Evolutionary conservation across 2,888 invertebrate species (phyloP), one percentile per base, ranked within the genome.

Genomic region (Rhagonycha fulva): DNA sequence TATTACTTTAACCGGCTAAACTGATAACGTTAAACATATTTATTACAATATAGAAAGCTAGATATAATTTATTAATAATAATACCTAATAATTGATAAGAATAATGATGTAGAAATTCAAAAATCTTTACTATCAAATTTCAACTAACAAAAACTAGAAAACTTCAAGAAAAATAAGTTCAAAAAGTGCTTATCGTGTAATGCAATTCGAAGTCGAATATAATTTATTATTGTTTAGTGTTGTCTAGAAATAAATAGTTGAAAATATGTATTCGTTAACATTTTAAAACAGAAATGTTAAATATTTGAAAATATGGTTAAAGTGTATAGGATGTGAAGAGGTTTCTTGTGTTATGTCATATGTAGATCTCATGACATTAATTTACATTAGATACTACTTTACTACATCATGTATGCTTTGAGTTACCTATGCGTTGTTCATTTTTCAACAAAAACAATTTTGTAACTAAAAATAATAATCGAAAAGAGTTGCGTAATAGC

Each of bases 271-370:
- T 26, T 24, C 26, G 23, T 66, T 66, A 66, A n/a, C 24, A 12
- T 24, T 66, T 66, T 10, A 24, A 26, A 66, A 26, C 26, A 24
- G 26, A 66, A 66, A 66, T 66, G 24, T 66, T 66, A 24, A 47
- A 47, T 47, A 47, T 66, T 74, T 66, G 71, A 67, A 62, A 70
- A 71, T 72, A 71, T 70, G 7, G n/a, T 7, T 47, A 47, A n/a
- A 47, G 73, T 71, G 73, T 70, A 63, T 71, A 77, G 71, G 67
- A 75, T 68, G 74, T 74, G 79, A 79, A 82, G 79, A 82, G 82
- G 82, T 80, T 82, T 82, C 82, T 79, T 81, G 78, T 82, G 82
- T 82, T 79, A 72, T 80, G 82, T 81, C 81, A 81, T 76, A 79
- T 78, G 78, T 76, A 78, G 70, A 80, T 78, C 79, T 72, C 69